phyloP scores from a whole-genome alignment of 2,113 vertebrate species.

The Octodon degus region DNA sequence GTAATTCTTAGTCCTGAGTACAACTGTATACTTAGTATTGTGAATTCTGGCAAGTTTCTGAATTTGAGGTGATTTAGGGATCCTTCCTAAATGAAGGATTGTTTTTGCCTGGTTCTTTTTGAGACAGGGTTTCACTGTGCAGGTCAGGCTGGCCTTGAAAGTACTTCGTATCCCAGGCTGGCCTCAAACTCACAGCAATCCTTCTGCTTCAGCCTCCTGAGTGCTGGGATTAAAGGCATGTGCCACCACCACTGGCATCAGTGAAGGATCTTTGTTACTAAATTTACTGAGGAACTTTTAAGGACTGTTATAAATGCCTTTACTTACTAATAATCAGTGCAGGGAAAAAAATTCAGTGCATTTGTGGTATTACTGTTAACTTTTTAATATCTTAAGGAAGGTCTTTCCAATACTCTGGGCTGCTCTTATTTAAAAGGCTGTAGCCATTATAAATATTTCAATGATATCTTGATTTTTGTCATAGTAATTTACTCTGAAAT shows the following conservation, averaged over 20 bases:
- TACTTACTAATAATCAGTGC: not conserved
- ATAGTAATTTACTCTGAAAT: not conserved
- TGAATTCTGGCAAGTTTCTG: not conserved
- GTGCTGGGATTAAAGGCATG: not conserved
- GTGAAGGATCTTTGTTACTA: conserved; percentile 14
- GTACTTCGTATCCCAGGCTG: not conserved
- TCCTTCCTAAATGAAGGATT: not conserved
- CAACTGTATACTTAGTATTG: not conserved
- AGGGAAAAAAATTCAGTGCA: not conserved
- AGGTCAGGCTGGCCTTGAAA: not conserved
- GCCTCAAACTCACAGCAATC: not conserved
- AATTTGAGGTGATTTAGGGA: not conserved
- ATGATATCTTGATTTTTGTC: not conserved
- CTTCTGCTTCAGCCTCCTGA: not conserved
- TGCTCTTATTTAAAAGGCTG: conserved; percentile 13
- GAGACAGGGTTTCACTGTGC: not conserved
- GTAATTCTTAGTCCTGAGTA: not conserved
- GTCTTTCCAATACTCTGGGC: not conserved
- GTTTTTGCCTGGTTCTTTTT: not conserved
- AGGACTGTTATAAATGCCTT: conserved; percentile 29
- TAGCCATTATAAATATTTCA: not conserved
- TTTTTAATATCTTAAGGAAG: conserved; percentile 8
- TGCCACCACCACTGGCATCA: not conserved
- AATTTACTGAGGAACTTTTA: conserved; percentile 4
- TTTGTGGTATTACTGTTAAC: not conserved